Evolutionary conservation across 2,888 invertebrate species (phyloP), one percentile per base, ranked within the genome.

Genomic region (Sarcophaga variegata): DNA sequence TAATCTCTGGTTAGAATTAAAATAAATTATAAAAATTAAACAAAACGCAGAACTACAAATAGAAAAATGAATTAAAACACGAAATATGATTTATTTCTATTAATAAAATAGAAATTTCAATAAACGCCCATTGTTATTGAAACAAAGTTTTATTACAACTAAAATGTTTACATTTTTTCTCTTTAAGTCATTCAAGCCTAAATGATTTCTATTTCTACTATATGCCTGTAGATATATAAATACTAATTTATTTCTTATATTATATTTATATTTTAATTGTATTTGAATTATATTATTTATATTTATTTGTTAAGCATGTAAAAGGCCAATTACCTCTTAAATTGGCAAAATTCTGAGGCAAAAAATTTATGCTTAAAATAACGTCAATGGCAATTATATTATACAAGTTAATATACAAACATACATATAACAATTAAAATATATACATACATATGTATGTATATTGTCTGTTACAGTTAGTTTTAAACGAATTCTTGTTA

Each of bases 271-370:
- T 49, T 49, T 14, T 49, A 49, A 2, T 37, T 37, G 17, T 54
- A 54, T 54, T 54, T 37, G 0, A 67, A 45, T 37, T 69, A 10
- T 47, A 69, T 64, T 60, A 47, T 82, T 37, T 37, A 37, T 37
- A 37, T 37, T 37, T 37, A 37, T 82, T 66, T 49, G 47, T 77
- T 78, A 69, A 81, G 67, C 47, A 60, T 60, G 60, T 81, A n/a
- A 84, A 75, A 84, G 75, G 75, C 59, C 83, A 84, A 76, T 80
- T 71, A 84, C 69, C 69, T 74, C 62, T 49, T 62, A 22, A 63
- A 72, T 77, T 69, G 10, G 49, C 20, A 49, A 22, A 60, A 67
- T n/a, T 20, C 11, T n/a, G 4, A 67, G 12, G 8, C 37, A 37
- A 54, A 14, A 54, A 20, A 64, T 59, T n/a, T 45, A 37, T 8